These are phyloP conservation scores for Papilio machaon DNA, from an alignment of 1,140 invertebrate genomes.

Conservation along the genomic window DNA sequence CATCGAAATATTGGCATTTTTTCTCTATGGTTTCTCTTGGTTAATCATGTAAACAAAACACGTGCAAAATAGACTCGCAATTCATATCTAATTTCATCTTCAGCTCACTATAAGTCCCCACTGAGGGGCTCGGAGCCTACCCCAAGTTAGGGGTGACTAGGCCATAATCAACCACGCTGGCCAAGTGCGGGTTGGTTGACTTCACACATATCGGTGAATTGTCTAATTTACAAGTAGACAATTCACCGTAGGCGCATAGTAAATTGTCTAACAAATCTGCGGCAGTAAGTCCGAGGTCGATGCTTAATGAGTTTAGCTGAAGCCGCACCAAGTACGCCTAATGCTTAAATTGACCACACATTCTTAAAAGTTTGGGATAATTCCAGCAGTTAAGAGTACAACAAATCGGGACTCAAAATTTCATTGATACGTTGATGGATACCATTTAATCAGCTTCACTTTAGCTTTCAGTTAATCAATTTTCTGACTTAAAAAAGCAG, in stretches of 20 bases:
- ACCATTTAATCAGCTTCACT: too few relatives aligned
- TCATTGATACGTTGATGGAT: not conserved
- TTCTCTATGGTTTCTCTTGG: too few relatives aligned
- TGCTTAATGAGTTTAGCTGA: conserved; percentile 50
- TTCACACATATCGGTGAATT: too few relatives aligned
- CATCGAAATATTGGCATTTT: too few relatives aligned
- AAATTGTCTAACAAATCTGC: conserved; percentile 28
- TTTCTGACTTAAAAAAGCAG: too few relatives aligned
- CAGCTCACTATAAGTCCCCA: too few relatives aligned
- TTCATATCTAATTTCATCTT: too few relatives aligned
- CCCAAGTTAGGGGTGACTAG: too few relatives aligned
- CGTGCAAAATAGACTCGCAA: not conserved
- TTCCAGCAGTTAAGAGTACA: not conserved
- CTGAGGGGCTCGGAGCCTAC: too few relatives aligned
- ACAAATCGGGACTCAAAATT: not conserved
- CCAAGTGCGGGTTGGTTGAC: too few relatives aligned
- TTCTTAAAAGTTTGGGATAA: not conserved
- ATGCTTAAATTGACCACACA: not conserved
- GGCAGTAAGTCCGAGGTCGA: conserved; percentile 34
- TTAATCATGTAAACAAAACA: not conserved
- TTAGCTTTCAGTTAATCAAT: too few relatives aligned
- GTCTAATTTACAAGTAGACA: conserved; percentile 8
- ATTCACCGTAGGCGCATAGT: not conserved
- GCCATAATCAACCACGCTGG: too few relatives aligned
- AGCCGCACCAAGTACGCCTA: conserved; percentile 42